Evolutionary conservation across 2,113 vertebrate genomes (phyloP), one percentile per base, ranked within the genome.

Genomic region (Halcyon malimbica): DNA sequence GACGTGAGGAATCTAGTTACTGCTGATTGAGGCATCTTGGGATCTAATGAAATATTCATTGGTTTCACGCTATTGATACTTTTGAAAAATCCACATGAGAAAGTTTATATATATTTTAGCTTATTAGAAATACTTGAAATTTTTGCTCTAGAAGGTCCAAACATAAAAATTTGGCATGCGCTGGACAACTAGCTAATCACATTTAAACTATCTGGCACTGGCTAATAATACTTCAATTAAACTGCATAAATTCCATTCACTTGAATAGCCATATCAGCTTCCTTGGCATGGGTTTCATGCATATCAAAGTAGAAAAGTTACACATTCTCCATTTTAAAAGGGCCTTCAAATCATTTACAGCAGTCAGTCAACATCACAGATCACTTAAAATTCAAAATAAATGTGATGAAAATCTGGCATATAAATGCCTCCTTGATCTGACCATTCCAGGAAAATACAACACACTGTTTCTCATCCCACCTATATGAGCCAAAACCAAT

Each of bases 31-130:
- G 37, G 71, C 75, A 88, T 94, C 79, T 88, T 63, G 73, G 59
- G 46, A 93, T 44, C 41, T 83, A 88, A 86, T 95, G 88, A 90
- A 97, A 95, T 93, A 97, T 93, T 95, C 87, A 95, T 71, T 68
- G 42, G 13, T 74, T 97, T 96, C 94, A 90, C 83, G 85, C 75
- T 79, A 60, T 6, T 67, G 65, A 26, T 95, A 93, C 60, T 85
- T 94, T 39, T 75, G 25, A 85, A 92, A 86, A 92, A 93, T 19
- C 23, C 13, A 46, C 53, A 60, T 25, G 7, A 88, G 35, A 76
- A 92, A 92, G 53, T 69, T 73, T 80, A 50, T 53, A 79, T 75
- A 83, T 92, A 78, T 41, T 91, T 80, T 41, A 94, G 31, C 54
- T 86, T 86, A 67, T 75, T 83, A 90, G 63, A 90, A 93, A 64